These are phyloP conservation scores for Netelia inedita DNA, from an alignment of 2,888 invertebrate species.

Conservation along the genomic window DNA sequence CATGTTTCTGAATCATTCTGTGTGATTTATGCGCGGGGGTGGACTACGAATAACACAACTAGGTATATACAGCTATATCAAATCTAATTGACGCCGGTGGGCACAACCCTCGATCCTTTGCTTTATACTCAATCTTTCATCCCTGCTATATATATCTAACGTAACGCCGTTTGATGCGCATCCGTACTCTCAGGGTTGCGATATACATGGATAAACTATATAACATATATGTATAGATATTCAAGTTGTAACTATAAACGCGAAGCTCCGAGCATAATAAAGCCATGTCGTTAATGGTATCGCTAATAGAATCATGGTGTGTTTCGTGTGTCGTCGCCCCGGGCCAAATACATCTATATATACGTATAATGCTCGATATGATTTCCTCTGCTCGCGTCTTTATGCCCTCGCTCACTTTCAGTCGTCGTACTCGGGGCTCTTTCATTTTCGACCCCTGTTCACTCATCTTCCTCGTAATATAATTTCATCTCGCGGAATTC, in stretches of 20 bases:
- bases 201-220: slow-evolving; percentile 42
- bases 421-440: slow-evolving; percentile 15
- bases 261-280: slow-evolving; percentile 79
- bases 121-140: slow-evolving; percentile 51
- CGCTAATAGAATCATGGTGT: slow-evolving; percentile 83
- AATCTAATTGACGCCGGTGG: slow-evolving; percentile 78
- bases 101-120: slow-evolving; percentile 64
- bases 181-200: slow-evolving; percentile 62
- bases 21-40: slow-evolving; percentile 39
- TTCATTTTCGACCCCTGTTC: slow-evolving; percentile 47
- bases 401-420: slow-evolving; percentile 49
- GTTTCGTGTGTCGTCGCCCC: slow-evolving; percentile 70
- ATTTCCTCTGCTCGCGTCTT: slow-evolving; percentile 58
- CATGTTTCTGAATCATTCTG: slow-evolving; percentile 66
- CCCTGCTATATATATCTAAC: slow-evolving; percentile 60
- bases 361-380: slow-evolving; percentile 57
- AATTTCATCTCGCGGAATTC: slow-evolving; percentile 27
- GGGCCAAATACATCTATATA: slow-evolving; percentile 8
- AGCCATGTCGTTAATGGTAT: slow-evolving; percentile 81
- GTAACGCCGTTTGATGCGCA: slow-evolving; percentile 43
- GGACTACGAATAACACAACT: slow-evolving; percentile 72
- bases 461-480: slow-evolving; percentile 21
- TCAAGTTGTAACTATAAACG: slow-evolving; percentile 82
- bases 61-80: slow-evolving; percentile 77
- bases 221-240: slow-evolving; percentile 63